Conservation (phyloP, 2,113 vertebrate species). For the Apus apus region DNA sequence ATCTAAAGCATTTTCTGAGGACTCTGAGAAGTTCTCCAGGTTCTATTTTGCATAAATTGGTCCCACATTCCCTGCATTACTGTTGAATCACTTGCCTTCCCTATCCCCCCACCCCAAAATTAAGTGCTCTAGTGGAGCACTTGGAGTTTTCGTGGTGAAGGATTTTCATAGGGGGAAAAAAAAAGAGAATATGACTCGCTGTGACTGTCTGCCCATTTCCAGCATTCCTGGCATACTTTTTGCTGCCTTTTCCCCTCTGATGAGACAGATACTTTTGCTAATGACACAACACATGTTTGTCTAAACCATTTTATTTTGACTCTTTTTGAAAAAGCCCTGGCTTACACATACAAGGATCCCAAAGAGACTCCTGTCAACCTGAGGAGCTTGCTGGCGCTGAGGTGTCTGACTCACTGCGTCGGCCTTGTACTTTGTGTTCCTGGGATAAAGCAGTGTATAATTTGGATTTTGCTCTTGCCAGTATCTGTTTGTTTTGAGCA, state of each 20-base stretch:
- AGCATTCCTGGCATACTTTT: slow-evolving; percentile 55
- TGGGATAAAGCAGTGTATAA: slow-evolving; percentile 62
- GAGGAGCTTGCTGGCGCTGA: slow-evolving; percentile 31
- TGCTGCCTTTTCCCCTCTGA: slow-evolving; percentile 34
- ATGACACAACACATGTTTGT: slow-evolving; percentile 44
- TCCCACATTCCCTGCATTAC: not conserved
- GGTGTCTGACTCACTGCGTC: slow-evolving; percentile 48
- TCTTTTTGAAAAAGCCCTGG: slow-evolving; percentile 15
- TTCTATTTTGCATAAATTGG: not conserved
- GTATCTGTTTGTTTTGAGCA: slow-evolving; percentile 61
- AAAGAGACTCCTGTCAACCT: slow-evolving; percentile 57
- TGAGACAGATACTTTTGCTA: slow-evolving; percentile 39
- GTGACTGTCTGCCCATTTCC: slow-evolving; percentile 45
- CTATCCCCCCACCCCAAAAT: not conserved
- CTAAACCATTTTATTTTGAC: slow-evolving; percentile 18
- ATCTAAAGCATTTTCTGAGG: not conserved
- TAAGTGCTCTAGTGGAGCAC: not conserved
- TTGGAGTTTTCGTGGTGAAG: slow-evolving; percentile 8
- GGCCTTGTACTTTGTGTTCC: slow-evolving; percentile 65
- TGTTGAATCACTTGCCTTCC: not conserved
- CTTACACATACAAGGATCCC: not conserved
- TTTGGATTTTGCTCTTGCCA: slow-evolving; percentile 67
- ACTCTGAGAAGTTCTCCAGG: not conserved
- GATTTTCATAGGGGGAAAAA: not conserved
- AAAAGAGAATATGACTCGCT: not conserved